Percentiles rank a stretch among this genome's conserved stretches.
phyloP scores from a whole-genome alignment of 2,888 invertebrate species.

The Acanthococcus lagerstroemiae region DNA sequence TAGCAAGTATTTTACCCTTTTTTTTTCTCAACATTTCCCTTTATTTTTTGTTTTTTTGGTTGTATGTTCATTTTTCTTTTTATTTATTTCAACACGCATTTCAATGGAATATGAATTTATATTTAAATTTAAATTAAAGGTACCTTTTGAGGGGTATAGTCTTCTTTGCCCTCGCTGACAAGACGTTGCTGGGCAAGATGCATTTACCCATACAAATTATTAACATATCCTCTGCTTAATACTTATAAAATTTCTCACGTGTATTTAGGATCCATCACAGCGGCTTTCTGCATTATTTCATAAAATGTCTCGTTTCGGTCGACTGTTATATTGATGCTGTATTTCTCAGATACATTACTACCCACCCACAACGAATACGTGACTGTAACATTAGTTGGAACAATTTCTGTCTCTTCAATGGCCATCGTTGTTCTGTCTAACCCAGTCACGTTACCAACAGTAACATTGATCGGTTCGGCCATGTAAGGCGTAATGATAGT shows the following conservation, averaged over 20 bases:
- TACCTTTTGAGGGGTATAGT: no score
- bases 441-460: neutral
- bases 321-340: conserved; percentile 63
- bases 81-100: no score
- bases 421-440: neutral
- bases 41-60: no score
- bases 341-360: conserved; percentile 70
- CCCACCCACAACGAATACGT: conserved; percentile 84
- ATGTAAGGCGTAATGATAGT: conserved; percentile 23
- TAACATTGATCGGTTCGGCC: neutral
- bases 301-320: conserved; percentile 59
- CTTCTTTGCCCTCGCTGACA: no score
- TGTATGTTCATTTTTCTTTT: no score
- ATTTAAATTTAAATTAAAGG: no score
- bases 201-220: no score
- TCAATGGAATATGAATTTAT: no score
- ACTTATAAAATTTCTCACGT: conserved; percentile 39
- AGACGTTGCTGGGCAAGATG: no score
- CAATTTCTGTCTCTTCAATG: conserved; percentile 25
- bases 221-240: neutral
- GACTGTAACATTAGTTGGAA: conserved; percentile 53
- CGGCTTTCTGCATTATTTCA: conserved; percentile 56
- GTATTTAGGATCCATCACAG: conserved; percentile 53
- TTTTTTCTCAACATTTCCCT: no score
- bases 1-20: no score